Percentiles rank a stretch among this genome's conserved stretches.
Conservation (phyloP, 2,888 invertebrate species). For the Agrotis ipsilon region DNA sequence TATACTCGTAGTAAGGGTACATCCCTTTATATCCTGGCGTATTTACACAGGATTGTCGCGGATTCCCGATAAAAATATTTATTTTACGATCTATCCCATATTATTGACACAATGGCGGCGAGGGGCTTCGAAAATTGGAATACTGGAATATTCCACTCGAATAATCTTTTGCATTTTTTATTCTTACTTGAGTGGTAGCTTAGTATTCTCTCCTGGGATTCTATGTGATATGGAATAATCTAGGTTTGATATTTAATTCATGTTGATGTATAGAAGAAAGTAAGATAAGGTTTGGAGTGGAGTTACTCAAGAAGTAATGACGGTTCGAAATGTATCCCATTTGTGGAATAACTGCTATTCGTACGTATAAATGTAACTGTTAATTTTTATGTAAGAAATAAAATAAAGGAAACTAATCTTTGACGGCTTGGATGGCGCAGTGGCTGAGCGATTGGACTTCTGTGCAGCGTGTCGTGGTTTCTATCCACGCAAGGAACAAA, state of each 20-base stretch:
- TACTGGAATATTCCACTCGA: conserved; percentile 35
- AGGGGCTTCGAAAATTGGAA: conserved; percentile 41
- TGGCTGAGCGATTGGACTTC: too few relatives aligned
- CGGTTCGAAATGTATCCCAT: too few relatives aligned
- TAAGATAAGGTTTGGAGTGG: too few relatives aligned
- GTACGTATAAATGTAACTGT: too few relatives aligned
- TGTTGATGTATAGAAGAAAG: background rate
- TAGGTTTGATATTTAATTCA: conserved; percentile 43
- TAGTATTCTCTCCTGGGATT: conserved; percentile 23
- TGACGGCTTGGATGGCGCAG: too few relatives aligned
- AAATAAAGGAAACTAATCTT: too few relatives aligned
- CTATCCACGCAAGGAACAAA: too few relatives aligned
- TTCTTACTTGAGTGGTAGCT: conserved; percentile 41
- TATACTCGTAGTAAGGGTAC: conserved; percentile 53
- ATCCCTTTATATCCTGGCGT: conserved; percentile 64
- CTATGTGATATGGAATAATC: conserved; percentile 28
- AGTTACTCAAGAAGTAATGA: too few relatives aligned
- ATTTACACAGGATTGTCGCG: conserved; percentile 70
- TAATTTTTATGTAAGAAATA: too few relatives aligned
- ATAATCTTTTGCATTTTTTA: conserved; percentile 55
- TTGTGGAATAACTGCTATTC: too few relatives aligned
- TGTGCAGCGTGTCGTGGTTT: too few relatives aligned
- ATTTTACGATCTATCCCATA: conserved; percentile 53
- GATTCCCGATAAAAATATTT: conserved; percentile 62
- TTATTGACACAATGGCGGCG: conserved; percentile 56